Evolutionary conservation across 1,140 invertebrate genomes (phyloP).

Genomic region (Dreissena rostriformis): DNA sequence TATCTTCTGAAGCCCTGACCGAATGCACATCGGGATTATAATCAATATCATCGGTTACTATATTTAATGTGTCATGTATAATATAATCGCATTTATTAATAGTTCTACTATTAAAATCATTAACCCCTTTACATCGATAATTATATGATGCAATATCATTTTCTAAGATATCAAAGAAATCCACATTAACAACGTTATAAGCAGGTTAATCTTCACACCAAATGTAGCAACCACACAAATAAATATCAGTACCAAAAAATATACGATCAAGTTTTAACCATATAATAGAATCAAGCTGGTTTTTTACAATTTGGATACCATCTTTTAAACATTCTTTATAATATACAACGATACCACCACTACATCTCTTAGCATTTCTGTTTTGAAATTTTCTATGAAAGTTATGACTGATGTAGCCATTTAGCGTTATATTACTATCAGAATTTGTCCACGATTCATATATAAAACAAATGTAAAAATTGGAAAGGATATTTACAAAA

Average conservation of each 20-base stretch:
- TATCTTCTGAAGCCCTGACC: too few relatives aligned
- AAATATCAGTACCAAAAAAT: too few relatives aligned
- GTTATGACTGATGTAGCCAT: slow-evolving; percentile 16
- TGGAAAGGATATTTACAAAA: slow-evolving; percentile 27
- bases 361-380: slow-evolving; percentile 8
- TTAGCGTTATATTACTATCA: slow-evolving; percentile 10
- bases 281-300: background rate
- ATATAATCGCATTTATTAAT: too few relatives aligned
- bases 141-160: background rate
- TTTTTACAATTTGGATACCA: background rate
- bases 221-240: too few relatives aligned
- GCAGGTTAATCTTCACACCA: background rate
- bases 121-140: too few relatives aligned
- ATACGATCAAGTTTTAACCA: background rate
- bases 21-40: too few relatives aligned
- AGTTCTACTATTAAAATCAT: too few relatives aligned
- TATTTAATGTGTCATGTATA: too few relatives aligned
- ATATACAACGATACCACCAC: background rate
- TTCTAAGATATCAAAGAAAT: background rate
- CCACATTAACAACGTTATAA: background rate
- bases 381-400: slow-evolving; percentile 34
- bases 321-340: slow-evolving; percentile 14
- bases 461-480: slow-evolving; percentile 15
- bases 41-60: too few relatives aligned
- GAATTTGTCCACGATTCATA: slow-evolving; percentile 24